Conservation (phyloP, 2,888 invertebrate genomes). For the Siphonodentalium dalli region DNA sequence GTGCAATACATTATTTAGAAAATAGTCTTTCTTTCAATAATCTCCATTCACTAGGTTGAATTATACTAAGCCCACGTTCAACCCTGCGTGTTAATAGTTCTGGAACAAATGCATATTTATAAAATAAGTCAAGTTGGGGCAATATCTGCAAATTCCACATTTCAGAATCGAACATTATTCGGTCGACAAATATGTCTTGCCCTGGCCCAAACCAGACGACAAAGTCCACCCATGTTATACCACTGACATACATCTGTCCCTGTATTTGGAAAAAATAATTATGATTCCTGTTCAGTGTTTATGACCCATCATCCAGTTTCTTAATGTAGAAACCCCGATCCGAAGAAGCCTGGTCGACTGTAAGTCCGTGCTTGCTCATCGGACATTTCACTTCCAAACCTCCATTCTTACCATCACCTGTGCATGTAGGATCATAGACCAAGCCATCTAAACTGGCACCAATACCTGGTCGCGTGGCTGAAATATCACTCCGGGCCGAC, state of each 20-base stretch:
- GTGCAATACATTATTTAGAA: too few species aligned
- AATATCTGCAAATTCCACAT: too few species aligned
- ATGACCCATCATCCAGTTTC: background rate
- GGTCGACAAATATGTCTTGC: too few species aligned
- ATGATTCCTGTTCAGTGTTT: constrained; percentile 2
- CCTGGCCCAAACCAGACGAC: constrained; percentile 6
- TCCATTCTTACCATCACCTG: background rate
- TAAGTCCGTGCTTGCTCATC: background rate
- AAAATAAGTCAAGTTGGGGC: too few species aligned
- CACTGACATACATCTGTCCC: constrained; percentile 14
- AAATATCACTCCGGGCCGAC: background rate
- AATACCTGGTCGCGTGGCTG: background rate
- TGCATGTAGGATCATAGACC: background rate
- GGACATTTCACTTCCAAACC: constrained; percentile 7
- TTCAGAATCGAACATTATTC: too few species aligned
- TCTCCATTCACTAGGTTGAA: too few species aligned
- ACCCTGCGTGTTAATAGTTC: too few species aligned
- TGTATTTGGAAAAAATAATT: constrained; percentile 13
- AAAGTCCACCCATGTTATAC: constrained; percentile 7
- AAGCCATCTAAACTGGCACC: constrained; percentile 6
- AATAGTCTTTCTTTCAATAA: too few species aligned
- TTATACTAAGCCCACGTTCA: too few species aligned
- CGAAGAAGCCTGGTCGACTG: background rate
- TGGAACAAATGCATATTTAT: too few species aligned
- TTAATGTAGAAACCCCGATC: constrained; percentile 1